These are phyloP conservation scores for Aphidius gifuensis DNA, from an alignment of 1,140 invertebrate genomes.

Conservation along the genomic window DNA sequence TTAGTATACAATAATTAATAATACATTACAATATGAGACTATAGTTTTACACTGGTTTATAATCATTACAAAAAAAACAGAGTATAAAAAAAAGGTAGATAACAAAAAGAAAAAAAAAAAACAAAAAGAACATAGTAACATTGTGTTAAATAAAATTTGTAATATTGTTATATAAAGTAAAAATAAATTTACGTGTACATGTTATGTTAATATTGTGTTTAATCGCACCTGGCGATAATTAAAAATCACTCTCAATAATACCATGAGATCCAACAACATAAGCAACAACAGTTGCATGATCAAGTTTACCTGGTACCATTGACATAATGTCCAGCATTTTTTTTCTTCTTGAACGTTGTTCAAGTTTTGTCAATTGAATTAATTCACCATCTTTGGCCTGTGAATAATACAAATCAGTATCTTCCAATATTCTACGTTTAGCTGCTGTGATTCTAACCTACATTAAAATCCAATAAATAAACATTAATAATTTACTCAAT, in stretches of 20 bases:
- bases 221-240: conserved; percentile 13
- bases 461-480: too few species aligned
- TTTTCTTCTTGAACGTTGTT: conserved; percentile 66
- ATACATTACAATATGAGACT: too few species aligned
- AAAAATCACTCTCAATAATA: conserved; percentile 25
- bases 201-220: background rate
- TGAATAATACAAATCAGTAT: conserved; percentile 73
- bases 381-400: conserved; percentile 55
- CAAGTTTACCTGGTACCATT: conserved; percentile 85
- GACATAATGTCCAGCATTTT: conserved; percentile 71
- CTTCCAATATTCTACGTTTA: conserved; percentile 75
- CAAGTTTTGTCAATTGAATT: conserved; percentile 58
- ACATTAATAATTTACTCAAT: conserved; percentile 30
- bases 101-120: too few species aligned
- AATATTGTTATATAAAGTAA: too few species aligned
- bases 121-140: too few species aligned
- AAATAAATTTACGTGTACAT: background rate
- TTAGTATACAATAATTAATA: too few species aligned
- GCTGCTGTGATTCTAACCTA: conserved; percentile 67
- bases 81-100: too few species aligned
- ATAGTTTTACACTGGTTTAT: too few species aligned
- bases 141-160: too few species aligned
- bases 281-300: conserved; percentile 85
- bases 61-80: too few species aligned
- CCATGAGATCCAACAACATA: conserved; percentile 66